phyloP scores from a whole-genome alignment of 2,113 vertebrate genomes.

The Cygnus buccinator region DNA sequence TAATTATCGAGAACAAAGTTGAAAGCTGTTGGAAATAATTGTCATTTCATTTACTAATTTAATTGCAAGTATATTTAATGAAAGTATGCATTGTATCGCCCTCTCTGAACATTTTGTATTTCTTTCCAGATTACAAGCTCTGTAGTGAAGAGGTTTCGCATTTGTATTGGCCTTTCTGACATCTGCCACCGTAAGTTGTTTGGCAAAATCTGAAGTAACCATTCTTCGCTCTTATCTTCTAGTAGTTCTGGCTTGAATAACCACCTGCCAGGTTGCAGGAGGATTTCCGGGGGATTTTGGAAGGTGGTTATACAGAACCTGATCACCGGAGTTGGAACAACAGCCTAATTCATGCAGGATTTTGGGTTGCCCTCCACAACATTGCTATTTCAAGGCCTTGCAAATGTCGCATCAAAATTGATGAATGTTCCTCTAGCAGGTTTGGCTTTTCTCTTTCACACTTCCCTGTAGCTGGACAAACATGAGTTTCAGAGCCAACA shows the following conservation, averaged over 20 bases:
- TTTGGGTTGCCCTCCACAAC: not conserved
- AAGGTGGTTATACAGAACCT: not conserved
- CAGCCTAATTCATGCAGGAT: not conserved
- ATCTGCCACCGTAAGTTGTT: not conserved
- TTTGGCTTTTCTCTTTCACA: constrained; percentile 46
- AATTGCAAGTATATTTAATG: not conserved
- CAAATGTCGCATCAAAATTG: not conserved
- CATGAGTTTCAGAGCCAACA: not conserved
- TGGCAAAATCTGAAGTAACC: not conserved
- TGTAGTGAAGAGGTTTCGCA: not conserved
- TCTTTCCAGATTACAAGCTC: not conserved
- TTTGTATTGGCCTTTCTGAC: not conserved
- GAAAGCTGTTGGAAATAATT: not conserved
- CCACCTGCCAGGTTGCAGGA: not conserved
- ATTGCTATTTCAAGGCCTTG: not conserved
- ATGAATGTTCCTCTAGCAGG: not conserved
- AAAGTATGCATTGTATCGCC: not conserved
- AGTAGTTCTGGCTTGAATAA: not conserved
- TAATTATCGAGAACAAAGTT: constrained; percentile 27
- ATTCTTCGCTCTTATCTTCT: not conserved
- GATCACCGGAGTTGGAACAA: not conserved
- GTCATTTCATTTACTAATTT: constrained; percentile 13
- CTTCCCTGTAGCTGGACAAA: not conserved
- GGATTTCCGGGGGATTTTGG: constrained; percentile 10
- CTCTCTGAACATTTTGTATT: not conserved